Evolutionary conservation across 2,797 vertebrate species (phyloP).

Genomic region (Siniperca undulata): DNA sequence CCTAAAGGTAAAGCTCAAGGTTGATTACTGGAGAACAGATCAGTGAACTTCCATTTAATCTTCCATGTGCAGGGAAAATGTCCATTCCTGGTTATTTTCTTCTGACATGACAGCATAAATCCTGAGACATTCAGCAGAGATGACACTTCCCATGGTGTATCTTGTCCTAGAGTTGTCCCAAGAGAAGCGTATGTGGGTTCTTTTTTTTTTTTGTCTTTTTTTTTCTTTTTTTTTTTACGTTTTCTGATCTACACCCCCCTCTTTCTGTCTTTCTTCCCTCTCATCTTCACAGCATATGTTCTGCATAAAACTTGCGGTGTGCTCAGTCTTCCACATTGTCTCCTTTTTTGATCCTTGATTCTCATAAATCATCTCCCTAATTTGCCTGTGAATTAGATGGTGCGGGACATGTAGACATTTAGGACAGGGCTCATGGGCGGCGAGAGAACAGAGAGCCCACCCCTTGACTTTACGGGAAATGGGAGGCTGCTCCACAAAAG

Average conservation of each 20-base stretch:
- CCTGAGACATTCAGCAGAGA: slow-evolving; percentile 44
- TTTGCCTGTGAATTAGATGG: slow-evolving; percentile 84
- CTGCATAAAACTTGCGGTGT: slow-evolving; percentile 81
- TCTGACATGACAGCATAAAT: slow-evolving; percentile 57
- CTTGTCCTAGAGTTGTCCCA: slow-evolving; percentile 65
- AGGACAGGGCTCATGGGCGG: slow-evolving; percentile 62
- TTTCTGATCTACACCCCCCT: slow-evolving; percentile 57
- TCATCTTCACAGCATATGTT: slow-evolving; percentile 80
- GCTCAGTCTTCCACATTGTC: slow-evolving; percentile 79
- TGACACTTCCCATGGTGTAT: slow-evolving; percentile 65
- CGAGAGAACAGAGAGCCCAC: slow-evolving; percentile 69
- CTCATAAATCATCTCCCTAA: slow-evolving; percentile 84
- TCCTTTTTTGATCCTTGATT: slow-evolving; percentile 83
- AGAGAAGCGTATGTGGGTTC: slow-evolving; percentile 54
- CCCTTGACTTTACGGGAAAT: slow-evolving; percentile 84
- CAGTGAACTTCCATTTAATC: slow-evolving; percentile 11
- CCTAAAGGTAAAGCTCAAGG: slow-evolving; percentile 42
- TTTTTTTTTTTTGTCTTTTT: slow-evolving; percentile 26
- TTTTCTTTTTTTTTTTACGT: slow-evolving; percentile 37
- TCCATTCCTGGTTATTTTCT: slow-evolving; percentile 46
- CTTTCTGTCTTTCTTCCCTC: slow-evolving; percentile 61
- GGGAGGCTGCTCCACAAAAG: slow-evolving; percentile 69
- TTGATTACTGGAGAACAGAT: slow-evolving; percentile 39
- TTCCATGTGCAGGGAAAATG: slow-evolving; percentile 26
- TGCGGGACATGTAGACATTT: slow-evolving; percentile 77